These are phyloP conservation scores for Rattus norvegicus DNA, from an alignment of 2,113 vertebrate species.

Conservation along the genomic window GRCr8 NC_086019.1:236344001-236344500, in stretches of 20 bases:
- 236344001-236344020: background rate
- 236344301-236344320: background rate
- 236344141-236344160: background rate
- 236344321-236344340: background rate
- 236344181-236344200: background rate
- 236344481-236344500: background rate
- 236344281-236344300: background rate
- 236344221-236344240: background rate
- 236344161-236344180: background rate
- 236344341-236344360: background rate
- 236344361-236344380: background rate
- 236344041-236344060: background rate
- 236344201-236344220: background rate
- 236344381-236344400: background rate
- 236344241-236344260: background rate
- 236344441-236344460: background rate
- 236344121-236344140: background rate
- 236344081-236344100: background rate
- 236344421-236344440: background rate
- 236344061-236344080: background rate
- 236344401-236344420: conserved; percentile 7
- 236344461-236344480: background rate
- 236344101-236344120: background rate
- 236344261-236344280: background rate
- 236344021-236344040: background rate